Conservation (phyloP, 2,888 invertebrate genomes). For the Epinotia demarniana region DNA sequence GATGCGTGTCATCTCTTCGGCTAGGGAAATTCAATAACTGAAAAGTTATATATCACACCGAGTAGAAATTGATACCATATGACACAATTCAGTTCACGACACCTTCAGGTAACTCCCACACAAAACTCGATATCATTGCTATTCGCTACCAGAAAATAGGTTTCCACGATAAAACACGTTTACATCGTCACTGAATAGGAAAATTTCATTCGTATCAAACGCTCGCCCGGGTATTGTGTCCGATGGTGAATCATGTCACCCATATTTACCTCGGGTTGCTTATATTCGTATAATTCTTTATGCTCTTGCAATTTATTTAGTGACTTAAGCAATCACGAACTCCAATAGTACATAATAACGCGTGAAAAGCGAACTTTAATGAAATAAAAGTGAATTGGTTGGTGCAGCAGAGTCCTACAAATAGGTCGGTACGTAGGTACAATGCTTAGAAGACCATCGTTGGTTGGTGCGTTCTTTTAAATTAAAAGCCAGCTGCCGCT, state of each 20-base stretch:
- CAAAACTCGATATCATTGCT: constrained; percentile 27
- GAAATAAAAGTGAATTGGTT: too few species aligned
- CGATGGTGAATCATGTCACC: constrained; percentile 15
- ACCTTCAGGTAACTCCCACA: constrained; percentile 31
- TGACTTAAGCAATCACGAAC: too few species aligned
- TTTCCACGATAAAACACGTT: constrained; percentile 38
- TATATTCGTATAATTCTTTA: too few species aligned
- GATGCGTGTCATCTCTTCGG: too few species aligned
- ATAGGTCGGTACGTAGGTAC: too few species aligned
- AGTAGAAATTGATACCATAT: constrained; percentile 15
- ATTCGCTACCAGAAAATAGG: constrained; percentile 36
- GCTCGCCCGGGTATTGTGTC: constrained; percentile 23
- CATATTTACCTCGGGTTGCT: constrained; percentile 7
- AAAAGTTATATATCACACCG: background rate
- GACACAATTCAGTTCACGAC: constrained; percentile 4
- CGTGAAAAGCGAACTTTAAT: too few species aligned
- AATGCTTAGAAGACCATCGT: too few species aligned
- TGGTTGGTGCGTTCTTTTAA: too few species aligned
- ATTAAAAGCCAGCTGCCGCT: too few species aligned
- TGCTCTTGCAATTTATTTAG: too few species aligned
- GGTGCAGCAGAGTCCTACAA: too few species aligned
- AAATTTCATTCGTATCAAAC: constrained; percentile 42
- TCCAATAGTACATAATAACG: too few species aligned
- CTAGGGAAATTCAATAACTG: background rate
- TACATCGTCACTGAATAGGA: constrained; percentile 42